Conservation (phyloP, 2,797 vertebrate species). For the Acanthornis magna region DNA sequence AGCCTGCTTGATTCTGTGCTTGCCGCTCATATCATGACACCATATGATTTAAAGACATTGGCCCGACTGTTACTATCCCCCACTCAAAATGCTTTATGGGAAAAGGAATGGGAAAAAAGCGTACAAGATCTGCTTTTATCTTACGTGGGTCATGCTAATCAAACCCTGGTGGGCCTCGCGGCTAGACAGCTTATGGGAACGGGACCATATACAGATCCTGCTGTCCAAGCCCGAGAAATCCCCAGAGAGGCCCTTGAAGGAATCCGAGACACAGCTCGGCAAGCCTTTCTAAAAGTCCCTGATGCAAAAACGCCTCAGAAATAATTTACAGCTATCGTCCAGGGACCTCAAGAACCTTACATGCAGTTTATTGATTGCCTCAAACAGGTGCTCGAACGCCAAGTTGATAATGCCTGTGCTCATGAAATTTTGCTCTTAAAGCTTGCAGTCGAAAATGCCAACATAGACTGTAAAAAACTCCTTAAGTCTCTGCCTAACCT, state of each 20-base stretch:
- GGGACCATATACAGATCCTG: not conserved
- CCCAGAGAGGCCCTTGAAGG: not conserved
- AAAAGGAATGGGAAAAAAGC: not conserved
- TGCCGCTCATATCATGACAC: not conserved
- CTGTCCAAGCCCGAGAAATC: not conserved
- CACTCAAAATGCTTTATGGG: not conserved
- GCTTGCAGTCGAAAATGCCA: not conserved
- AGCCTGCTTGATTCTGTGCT: not conserved
- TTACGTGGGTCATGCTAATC: not conserved
- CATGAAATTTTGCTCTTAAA: not conserved
- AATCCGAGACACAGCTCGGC: rapidly evolving
- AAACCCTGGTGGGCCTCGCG: not conserved
- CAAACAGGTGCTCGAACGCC: not conserved
- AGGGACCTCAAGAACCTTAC: not conserved
- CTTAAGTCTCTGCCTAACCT: not conserved
- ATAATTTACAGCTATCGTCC: not conserved
- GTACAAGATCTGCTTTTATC: not conserved
- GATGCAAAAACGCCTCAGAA: not conserved
- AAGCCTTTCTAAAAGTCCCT: not conserved
- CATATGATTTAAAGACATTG: not conserved
- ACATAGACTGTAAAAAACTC: not conserved
- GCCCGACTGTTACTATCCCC: not conserved
- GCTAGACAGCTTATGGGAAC: not conserved
- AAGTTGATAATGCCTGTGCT: not conserved
- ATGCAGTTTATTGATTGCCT: rapidly evolving